These are phyloP conservation scores for Trichogramma evanescens DNA, from an alignment of 2,888 invertebrate genomes.

Conservation along the genomic window DNA sequence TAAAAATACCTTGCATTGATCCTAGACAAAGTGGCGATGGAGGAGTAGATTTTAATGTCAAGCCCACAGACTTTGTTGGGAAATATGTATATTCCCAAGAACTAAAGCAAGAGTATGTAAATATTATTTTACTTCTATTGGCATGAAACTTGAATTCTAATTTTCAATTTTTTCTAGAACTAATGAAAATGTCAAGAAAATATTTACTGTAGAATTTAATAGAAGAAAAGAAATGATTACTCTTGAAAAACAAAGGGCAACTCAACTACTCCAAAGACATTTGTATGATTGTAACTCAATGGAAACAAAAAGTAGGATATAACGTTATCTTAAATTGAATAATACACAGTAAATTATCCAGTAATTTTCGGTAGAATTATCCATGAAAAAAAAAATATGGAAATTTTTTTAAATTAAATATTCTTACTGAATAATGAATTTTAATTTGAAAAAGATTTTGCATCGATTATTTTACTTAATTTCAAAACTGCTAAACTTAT, in stretches of 20 bases:
- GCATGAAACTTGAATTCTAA: not conserved
- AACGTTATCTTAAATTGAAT: not conserved
- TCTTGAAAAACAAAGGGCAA: conserved; percentile 52
- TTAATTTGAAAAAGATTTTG: no score
- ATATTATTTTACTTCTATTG: not conserved
- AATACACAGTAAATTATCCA: no score
- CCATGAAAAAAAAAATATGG: no score
- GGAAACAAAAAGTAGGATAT: conserved; percentile 62
- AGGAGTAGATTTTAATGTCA: conserved; percentile 52
- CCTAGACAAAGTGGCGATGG: conserved; percentile 69
- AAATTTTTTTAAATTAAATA: not conserved
- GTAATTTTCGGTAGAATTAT: no score
- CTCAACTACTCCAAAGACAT: conserved; percentile 62
- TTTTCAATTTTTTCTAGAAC: conserved; percentile 52
- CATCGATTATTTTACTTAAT: not conserved
- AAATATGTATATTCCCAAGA: conserved; percentile 60
- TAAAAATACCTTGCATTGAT: conserved; percentile 58
- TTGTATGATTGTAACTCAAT: conserved; percentile 61
- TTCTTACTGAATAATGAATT: not conserved
- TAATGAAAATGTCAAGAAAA: conserved; percentile 60
- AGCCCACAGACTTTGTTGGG: conserved; percentile 49
- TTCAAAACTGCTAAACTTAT: not conserved
- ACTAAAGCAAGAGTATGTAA: conserved; percentile 57
- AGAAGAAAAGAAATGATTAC: conserved; percentile 52
- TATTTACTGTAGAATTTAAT: conserved; percentile 66